Percentiles rank a stretch among this genome's conserved stretches.
Evolutionary conservation across 2,797 vertebrate genomes (phyloP).

Genomic region (Rhinichthys osculus): DNA sequence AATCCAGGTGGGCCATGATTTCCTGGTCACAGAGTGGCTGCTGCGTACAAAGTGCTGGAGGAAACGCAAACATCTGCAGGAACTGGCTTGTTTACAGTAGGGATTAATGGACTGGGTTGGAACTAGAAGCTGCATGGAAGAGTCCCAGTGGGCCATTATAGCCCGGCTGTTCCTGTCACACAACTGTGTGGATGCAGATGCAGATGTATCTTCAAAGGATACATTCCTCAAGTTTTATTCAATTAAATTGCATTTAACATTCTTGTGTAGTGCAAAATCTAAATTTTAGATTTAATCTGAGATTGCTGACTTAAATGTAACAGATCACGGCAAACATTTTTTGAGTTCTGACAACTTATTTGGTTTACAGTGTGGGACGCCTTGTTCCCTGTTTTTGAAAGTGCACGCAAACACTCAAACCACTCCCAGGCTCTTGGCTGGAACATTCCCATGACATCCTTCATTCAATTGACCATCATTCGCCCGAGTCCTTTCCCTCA

Average conservation of each 20-base stretch:
- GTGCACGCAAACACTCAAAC: neutral
- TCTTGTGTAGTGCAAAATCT: neutral
- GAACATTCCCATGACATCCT: neutral
- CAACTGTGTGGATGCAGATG: constrained; percentile 22
- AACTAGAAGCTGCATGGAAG: constrained; percentile 28
- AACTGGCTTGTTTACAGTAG: constrained; percentile 27
- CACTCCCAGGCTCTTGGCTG: neutral
- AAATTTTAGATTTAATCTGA: neutral
- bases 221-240: neutral
- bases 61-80: constrained; percentile 19
- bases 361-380: neutral
- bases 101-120: constrained; percentile 28
- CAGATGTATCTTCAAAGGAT: neutral
- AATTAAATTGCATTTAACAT: neutral
- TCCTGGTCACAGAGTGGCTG: neutral
- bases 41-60: constrained; percentile 12
- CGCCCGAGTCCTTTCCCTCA: neutral
- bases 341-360: neutral
- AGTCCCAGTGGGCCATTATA: constrained; percentile 30
- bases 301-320: neutral
- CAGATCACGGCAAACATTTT: neutral
- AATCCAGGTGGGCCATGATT: constrained; percentile 15
- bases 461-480: constrained; percentile 13
- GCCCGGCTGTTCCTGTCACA: constrained; percentile 20
- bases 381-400: neutral